Evolutionary conservation across 23 tunicate species (phyloP), one percentile per base, ranked within the genome.

Genomic region (Halocynthia roretzi): DNA sequence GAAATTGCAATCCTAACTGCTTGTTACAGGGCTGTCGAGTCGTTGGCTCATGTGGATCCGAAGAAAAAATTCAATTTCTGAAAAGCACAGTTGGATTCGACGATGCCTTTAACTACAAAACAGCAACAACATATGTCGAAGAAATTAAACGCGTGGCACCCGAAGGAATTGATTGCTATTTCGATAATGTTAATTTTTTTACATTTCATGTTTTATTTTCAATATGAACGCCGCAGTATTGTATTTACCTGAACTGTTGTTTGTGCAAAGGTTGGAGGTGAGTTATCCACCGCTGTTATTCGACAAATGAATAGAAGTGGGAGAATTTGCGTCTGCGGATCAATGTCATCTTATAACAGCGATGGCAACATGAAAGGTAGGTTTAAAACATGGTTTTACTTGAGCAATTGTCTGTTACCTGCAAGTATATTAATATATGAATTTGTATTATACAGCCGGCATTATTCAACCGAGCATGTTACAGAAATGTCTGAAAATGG

Each of bases 121-220:
- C 90, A 22, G 87, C 68, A 57, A 80, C 69, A 51, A 54, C 73
- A 10, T 86, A 71, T 76, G 54, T 60, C 0, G 83, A 81, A 7
- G 88, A 82, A 18, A 15, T 90, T 55, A 77, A 81, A 51, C 65
- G 82, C 76, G 53, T 85, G 44, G 97, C 97, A 10, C 97, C 97
- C 14, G 53, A 90, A 15, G 97, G 97, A 77, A 83, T 90, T 15
- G 97, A 90, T 56, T 90, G 89, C 82, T 90, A 86, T 71, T 90
- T 90, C 53, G 97, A 90, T 71, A 90, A 85, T 71, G 97, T 85
- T n/a, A 61, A 89, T 67, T 22, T 10, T 50, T 67, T 52, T 8
- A 50, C 22, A 77, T 18, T 2, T 15, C n/a, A 11, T 57, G 62
- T 57, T 14, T 17, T 60, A 15, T 60, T 60, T 15, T 15, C 17